These are phyloP conservation scores for Dascillus cervinus DNA, from an alignment of 2,888 invertebrate species.

Conservation along the genomic window DNA sequence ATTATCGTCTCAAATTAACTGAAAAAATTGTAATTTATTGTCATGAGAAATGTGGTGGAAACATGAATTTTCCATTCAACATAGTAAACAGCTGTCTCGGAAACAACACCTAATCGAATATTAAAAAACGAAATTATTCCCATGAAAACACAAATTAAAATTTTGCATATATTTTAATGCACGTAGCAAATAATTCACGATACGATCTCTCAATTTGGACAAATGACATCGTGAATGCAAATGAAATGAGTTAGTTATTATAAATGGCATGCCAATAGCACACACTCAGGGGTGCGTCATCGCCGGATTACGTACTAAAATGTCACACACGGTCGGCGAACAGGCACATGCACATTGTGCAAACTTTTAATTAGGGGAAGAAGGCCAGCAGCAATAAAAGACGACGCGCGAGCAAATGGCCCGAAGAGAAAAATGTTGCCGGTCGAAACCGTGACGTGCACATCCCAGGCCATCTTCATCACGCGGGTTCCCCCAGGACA, in stretches of 20 bases:
- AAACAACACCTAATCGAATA: too few relatives aligned
- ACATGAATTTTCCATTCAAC: too few relatives aligned
- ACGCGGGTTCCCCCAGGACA: conserved; percentile 17
- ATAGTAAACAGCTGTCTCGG: too few relatives aligned
- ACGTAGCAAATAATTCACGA: too few relatives aligned
- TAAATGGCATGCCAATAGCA: conserved; percentile 6
- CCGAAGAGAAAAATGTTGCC: conserved; percentile 19
- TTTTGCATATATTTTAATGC: too few relatives aligned
- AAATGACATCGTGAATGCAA: too few relatives aligned
- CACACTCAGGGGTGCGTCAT: conserved; percentile 4
- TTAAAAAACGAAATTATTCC: too few relatives aligned
- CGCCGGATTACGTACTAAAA: background rate
- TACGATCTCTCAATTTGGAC: too few relatives aligned
- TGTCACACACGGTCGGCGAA: background rate
- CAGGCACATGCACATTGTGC: background rate
- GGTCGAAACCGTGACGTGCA: conserved; percentile 18
- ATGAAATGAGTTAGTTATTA: conserved; percentile 2
- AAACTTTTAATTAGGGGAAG: background rate
- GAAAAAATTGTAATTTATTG: too few relatives aligned
- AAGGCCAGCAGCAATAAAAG: conserved; percentile 3
- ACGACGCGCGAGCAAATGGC: conserved; percentile 10
- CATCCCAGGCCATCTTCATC: conserved; percentile 21
- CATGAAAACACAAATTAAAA: too few relatives aligned
- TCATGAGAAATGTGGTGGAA: too few relatives aligned
- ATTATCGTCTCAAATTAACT: too few relatives aligned